phyloP scores from a whole-genome alignment of 2,797 vertebrate species.

The Hybognathus amarus region DNA sequence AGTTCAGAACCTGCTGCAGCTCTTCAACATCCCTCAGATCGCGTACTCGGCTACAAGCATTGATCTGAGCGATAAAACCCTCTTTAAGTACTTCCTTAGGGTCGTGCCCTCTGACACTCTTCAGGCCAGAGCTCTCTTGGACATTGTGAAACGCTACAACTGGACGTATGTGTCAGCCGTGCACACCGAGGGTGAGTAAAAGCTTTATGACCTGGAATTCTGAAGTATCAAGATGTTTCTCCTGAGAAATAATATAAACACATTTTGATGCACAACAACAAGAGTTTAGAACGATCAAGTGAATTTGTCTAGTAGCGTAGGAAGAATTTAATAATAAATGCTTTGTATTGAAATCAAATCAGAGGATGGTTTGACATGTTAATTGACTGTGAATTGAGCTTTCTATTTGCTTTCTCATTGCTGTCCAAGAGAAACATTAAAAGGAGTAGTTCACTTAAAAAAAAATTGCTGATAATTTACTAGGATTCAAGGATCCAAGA shows the following conservation, averaged over 20 bases:
- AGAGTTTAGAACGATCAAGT: not conserved
- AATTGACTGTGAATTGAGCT: not conserved
- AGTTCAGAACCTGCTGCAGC: conserved; percentile 95
- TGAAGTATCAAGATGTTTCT: not conserved
- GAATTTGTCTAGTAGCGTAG: not conserved
- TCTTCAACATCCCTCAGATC: conserved; percentile 98
- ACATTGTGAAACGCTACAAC: conserved; percentile 98
- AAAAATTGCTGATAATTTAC: too few species aligned
- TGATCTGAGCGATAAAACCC: conserved; percentile 96
- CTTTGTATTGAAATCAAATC: too few species aligned
- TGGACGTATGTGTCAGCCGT: conserved; percentile 99
- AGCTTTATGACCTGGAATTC: not conserved
- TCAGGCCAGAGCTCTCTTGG: conserved; percentile 95
- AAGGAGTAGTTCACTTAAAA: too few species aligned
- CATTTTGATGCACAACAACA: not conserved
- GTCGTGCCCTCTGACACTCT: conserved; percentile 96
- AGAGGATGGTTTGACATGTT: not conserved
- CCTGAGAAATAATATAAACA: not conserved
- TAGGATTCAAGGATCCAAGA: too few species aligned
- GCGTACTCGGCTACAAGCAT: conserved; percentile 99
- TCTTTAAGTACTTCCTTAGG: conserved; percentile 97
- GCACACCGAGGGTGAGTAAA: conserved; percentile 95
- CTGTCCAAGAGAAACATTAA: not conserved
- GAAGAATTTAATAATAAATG: not conserved
- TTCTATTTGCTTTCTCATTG: not conserved